phyloP scores from a whole-genome alignment of 1,140 invertebrate species.

The Zophobas morio region DNA sequence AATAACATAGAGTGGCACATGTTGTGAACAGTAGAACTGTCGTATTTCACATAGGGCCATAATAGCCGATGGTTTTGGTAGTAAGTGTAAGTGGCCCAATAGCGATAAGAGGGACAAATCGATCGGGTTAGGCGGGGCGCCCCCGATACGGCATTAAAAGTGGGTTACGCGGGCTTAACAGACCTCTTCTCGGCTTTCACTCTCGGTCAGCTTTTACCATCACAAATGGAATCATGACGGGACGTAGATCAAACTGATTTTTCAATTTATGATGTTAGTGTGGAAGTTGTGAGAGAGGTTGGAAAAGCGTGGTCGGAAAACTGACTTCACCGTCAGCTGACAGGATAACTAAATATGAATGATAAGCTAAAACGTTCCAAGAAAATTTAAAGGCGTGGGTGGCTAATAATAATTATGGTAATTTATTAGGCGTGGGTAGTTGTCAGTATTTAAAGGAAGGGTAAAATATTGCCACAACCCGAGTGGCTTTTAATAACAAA shows the following conservation, averaged over 20 bases:
- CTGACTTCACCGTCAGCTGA: background rate
- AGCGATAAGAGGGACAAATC: slow-evolving; percentile 48
- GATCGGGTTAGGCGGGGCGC: background rate
- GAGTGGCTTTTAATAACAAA: no score
- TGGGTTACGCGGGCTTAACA: background rate
- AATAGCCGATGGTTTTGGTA: slow-evolving; percentile 55
- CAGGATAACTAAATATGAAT: background rate
- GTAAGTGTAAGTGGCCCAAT: slow-evolving; percentile 50
- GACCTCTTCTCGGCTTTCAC: background rate
- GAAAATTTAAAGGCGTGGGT: no score
- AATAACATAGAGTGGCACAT: slow-evolving; percentile 61
- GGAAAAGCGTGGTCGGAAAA: slow-evolving; percentile 2
- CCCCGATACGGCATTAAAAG: slow-evolving; percentile 5
- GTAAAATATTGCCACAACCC: no score
- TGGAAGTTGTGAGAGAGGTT: background rate
- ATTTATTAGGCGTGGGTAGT: no score
- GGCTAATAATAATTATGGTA: no score
- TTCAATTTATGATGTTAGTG: background rate
- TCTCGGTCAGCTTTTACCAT: slow-evolving; percentile 7
- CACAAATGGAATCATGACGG: slow-evolving; percentile 16
- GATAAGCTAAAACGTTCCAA: no score
- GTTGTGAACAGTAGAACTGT: slow-evolving; percentile 57
- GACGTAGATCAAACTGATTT: slow-evolving; percentile 14
- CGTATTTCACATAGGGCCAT: slow-evolving; percentile 57
- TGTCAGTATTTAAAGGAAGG: no score